phyloP scores from a whole-genome alignment of 1,140 invertebrate genomes.

The Euborellia annulipes region DNA sequence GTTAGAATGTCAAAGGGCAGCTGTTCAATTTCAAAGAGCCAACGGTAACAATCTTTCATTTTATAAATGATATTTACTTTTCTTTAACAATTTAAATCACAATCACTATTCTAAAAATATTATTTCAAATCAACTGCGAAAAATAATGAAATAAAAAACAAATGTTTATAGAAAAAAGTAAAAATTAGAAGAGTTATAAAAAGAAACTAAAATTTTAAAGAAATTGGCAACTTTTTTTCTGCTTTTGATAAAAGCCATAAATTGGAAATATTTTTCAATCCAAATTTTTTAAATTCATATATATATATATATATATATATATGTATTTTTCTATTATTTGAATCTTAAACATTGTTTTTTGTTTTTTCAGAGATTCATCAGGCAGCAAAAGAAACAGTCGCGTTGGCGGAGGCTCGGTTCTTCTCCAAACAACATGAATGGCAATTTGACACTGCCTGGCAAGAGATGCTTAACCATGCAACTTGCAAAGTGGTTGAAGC shows the following conservation, averaged over 20 bases:
- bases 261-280: no score
- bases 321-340: no score
- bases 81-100: no score
- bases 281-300: no score
- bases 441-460: constrained; percentile 89
- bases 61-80: not conserved
- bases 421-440: constrained; percentile 63
- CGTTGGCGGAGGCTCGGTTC: constrained; percentile 76
- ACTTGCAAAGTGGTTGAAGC: constrained; percentile 55
- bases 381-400: constrained; percentile 91
- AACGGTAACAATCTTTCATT: constrained; percentile 45
- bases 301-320: no score
- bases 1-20: constrained; percentile 72
- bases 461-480: constrained; percentile 95
- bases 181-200: constrained; percentile 10
- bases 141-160: not conserved
- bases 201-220: no score
- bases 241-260: no score
- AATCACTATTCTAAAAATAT: no score
- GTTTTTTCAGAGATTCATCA: constrained; percentile 52
- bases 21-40: constrained; percentile 80
- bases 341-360: constrained; percentile 9
- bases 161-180: constrained; percentile 1
- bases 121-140: no score
- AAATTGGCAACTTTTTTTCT: no score